Percentiles rank a stretch among this genome's conserved stretches.
Evolutionary conservation across 2,888 invertebrate species (phyloP).

Genomic region (Xestia ashworthii): DNA sequence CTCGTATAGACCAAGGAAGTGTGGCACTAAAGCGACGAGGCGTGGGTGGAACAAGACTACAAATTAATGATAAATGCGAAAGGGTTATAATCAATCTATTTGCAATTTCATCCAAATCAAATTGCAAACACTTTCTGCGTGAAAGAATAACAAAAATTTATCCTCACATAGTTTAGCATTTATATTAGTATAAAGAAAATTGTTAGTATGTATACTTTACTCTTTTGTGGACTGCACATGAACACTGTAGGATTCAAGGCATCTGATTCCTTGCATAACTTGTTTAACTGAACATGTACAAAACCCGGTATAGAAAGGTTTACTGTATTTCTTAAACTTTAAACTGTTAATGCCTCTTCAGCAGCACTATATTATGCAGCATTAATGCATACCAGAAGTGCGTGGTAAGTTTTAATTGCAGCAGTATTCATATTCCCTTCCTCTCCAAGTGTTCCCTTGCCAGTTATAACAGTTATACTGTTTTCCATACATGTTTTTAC

Average conservation of each 20-base stretch:
- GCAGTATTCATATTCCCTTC: constrained; percentile 33
- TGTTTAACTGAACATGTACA: background rate
- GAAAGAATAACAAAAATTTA: too few species aligned
- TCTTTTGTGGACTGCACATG: background rate
- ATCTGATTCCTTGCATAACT: background rate
- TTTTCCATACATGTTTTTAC: constrained; percentile 54
- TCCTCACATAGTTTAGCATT: too few species aligned
- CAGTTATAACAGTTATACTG: constrained; percentile 30
- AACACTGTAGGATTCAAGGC: background rate
- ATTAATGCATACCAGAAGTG: constrained; percentile 4
- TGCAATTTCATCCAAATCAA: too few species aligned
- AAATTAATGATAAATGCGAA: background rate
- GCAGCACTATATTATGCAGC: background rate
- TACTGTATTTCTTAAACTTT: background rate
- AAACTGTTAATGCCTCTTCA: background rate
- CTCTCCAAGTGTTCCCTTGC: constrained; percentile 52
- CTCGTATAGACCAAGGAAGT: background rate
- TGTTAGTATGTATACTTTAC: too few species aligned
- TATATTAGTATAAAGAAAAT: too few species aligned
- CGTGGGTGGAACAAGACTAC: background rate
- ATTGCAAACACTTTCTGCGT: too few species aligned
- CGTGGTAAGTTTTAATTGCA: constrained; percentile 37
- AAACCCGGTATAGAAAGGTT: background rate
- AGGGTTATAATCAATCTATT: too few species aligned
- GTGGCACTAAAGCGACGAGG: background rate